Conservation (phyloP, 2,888 invertebrate species). For the Sarcophaga caerulescens region DNA sequence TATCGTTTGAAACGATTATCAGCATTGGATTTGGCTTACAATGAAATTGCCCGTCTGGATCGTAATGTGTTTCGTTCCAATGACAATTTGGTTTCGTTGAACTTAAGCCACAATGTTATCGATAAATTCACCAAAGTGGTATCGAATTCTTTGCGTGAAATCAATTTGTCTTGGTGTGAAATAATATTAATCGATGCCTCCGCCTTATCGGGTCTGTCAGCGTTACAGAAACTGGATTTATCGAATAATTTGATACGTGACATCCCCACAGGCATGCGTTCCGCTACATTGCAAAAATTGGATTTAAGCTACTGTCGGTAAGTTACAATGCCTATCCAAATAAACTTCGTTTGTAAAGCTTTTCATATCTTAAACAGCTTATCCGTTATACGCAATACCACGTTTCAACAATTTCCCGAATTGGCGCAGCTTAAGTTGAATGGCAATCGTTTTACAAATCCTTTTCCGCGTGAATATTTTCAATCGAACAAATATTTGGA, state of each 20-base stretch:
- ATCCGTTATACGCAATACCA: slow-evolving; percentile 84
- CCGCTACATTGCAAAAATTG: slow-evolving; percentile 84
- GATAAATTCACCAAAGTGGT: slow-evolving; percentile 83
- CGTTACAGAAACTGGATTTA: slow-evolving; percentile 84
- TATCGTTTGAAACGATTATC: slow-evolving; percentile 83
- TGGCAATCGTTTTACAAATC: slow-evolving; percentile 87
- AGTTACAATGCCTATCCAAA: slow-evolving; percentile 10
- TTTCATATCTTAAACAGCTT: slow-evolving; percentile 83
- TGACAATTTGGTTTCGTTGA: slow-evolving; percentile 84
- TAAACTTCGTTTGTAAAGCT: not conserved
- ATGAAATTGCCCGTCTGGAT: slow-evolving; percentile 84
- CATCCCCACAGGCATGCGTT: slow-evolving; percentile 84
- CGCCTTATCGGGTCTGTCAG: slow-evolving; percentile 84
- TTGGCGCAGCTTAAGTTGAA: slow-evolving; percentile 85
- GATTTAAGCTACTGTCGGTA: slow-evolving; percentile 82
- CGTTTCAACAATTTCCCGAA: slow-evolving; percentile 84
- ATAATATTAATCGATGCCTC: slow-evolving; percentile 83
- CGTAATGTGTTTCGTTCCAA: slow-evolving; percentile 84
- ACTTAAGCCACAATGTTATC: slow-evolving; percentile 86
- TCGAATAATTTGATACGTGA: slow-evolving; percentile 85
- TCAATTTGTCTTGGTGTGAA: slow-evolving; percentile 87
- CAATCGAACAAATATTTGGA: slow-evolving; percentile 83
- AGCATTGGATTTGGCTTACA: slow-evolving; percentile 86
- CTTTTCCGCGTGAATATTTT: slow-evolving; percentile 84
- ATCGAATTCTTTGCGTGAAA: slow-evolving; percentile 83